Base-by-base conservation (phyloP, 2,797 vertebrate genomes). In the Tympanoctomys barrerae region DNA sequence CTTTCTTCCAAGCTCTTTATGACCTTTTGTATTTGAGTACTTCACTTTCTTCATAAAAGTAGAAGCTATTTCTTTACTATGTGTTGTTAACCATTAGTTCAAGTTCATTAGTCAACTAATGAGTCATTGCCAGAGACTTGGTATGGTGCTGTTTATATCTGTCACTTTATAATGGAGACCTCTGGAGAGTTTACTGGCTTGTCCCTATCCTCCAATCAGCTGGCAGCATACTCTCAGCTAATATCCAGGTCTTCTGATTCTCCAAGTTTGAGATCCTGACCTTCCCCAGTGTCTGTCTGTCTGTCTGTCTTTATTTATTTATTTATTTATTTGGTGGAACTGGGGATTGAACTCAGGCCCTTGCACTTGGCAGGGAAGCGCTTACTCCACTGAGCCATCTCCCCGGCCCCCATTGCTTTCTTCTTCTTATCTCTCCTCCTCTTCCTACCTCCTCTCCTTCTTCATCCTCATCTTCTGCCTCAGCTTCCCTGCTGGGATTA, bases 31-130 rank as follows among this genome's bases (percentile, higher is more conserved):
- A 80, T 10, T n/a, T 64, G 80, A 84, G 59, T 75, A 88, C 68
- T 95, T 95, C 78, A 59, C 71, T 90, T n/a, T 94, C 57, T 87
- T 87, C 49, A 57, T 78, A 89, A 97, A 93, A 96, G 91, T 22
- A 36, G 33, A 86, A 36, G 14, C 18, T 68, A 49, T 90, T 80
- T 94, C 54, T 83, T 89, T 87, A 49, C 83, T 49, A 49, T 31
- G 42, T 83, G 88, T 59, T 96, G 36, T 92, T 21, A 84, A 59
- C 62, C 66, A 91, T 96, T 89, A 87, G 87, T 89, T 96, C 80
- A 59, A 90, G 87, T 75, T 97, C 66, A 94, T 94, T 86, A 68
- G 66, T 87, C 89, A 89, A 87, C 21, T 26, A 79, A 90, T 21
- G 62, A 46, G 22, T 91, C 59, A 36, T 64, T n/a, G n/a, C 49